phyloP scores from a whole-genome alignment of 2,113 vertebrate species.

The Hylia prasina region DNA sequence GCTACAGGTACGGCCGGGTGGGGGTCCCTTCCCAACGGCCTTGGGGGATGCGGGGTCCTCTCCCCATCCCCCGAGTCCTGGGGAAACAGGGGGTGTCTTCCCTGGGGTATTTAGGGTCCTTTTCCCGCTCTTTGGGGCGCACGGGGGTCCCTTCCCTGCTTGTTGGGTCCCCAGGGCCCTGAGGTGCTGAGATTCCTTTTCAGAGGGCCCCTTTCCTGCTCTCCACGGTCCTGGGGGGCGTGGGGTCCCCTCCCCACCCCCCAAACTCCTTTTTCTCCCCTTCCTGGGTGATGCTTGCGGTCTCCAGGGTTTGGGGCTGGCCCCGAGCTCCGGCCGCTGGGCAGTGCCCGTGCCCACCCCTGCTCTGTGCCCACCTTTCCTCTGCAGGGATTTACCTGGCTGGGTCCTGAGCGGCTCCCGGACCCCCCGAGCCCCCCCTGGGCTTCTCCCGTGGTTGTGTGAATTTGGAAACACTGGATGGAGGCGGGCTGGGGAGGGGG shows the following conservation, averaged over 20 bases:
- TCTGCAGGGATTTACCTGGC: slow-evolving; percentile 68
- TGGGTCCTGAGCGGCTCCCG: slow-evolving; percentile 7
- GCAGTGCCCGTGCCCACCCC: no score
- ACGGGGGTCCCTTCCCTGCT: no score
- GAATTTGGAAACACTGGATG: background rate
- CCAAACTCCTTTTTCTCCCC: no score
- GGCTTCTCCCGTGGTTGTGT: background rate
- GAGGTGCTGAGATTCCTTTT: background rate
- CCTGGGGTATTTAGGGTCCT: background rate
- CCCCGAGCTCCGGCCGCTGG: no score
- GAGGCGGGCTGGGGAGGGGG: background rate
- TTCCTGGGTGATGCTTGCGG: no score
- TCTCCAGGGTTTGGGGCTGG: no score
- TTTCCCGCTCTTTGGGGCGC: background rate
- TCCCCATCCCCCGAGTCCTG: background rate
- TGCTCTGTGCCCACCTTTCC: background rate
- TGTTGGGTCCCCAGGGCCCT: background rate
- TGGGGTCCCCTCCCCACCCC: background rate
- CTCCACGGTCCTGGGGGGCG: background rate
- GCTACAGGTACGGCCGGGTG: slow-evolving; percentile 80
- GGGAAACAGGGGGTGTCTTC: fast-evolving
- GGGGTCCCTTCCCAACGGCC: fast-evolving
- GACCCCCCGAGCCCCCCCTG: background rate
- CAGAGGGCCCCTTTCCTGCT: background rate
- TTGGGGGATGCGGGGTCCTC: fast-evolving